Percentiles rank a stretch among this genome's conserved stretches.
Conservation (phyloP, 2,888 invertebrate species). For the Dione vanillae region DNA sequence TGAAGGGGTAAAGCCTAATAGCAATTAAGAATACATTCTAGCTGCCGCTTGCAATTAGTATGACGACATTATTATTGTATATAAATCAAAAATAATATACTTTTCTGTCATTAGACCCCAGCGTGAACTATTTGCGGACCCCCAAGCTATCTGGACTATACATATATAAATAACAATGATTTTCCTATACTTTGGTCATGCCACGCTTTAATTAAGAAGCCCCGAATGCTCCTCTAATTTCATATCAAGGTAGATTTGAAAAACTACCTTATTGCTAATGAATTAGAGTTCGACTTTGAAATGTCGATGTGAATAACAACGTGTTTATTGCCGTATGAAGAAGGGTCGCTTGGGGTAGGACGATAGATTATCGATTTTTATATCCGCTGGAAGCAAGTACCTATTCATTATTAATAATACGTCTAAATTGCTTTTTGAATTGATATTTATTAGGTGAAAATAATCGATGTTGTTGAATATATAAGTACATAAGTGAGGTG, state of each 20-base stretch:
- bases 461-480: not conserved
- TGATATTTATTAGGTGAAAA: constrained; percentile 12
- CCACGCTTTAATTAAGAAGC: constrained; percentile 53
- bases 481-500: too few relatives aligned
- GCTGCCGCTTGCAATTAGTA: constrained; percentile 28
- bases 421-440: constrained; percentile 21
- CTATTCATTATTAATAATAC: constrained; percentile 17
- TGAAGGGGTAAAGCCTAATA: not conserved
- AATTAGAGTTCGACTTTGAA: constrained; percentile 37
- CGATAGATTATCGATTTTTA: constrained; percentile 52
- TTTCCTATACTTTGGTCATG: constrained; percentile 46
- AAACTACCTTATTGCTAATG: constrained; percentile 52
- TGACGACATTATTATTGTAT: constrained; percentile 35
- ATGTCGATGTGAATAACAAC: constrained; percentile 47
- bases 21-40: not conserved
- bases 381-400: constrained; percentile 27
- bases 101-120: constrained; percentile 55
- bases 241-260: constrained; percentile 56
- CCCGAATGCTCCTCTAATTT: constrained; percentile 51
- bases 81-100: constrained; percentile 56
- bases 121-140: constrained; percentile 58
- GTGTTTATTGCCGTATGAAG: constrained; percentile 52
- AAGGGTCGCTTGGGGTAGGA: constrained; percentile 36
- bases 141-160: constrained; percentile 40
- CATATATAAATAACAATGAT: constrained; percentile 32